Evolutionary conservation across 2,797 vertebrate species (phyloP).

Genomic region (Catharus ustulatus): DNA sequence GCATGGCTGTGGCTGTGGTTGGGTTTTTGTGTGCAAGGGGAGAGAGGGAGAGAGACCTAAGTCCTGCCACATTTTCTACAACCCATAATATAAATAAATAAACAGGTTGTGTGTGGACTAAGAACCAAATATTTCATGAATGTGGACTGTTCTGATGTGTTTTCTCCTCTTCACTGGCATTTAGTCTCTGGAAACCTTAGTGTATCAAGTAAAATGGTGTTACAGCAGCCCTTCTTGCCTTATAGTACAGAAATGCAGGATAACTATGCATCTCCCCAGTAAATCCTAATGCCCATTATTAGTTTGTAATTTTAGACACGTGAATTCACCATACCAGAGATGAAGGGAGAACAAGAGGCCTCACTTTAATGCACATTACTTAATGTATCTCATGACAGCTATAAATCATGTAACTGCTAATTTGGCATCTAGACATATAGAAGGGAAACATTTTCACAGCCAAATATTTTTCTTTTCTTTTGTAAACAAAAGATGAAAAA

Average conservation of each 20-base stretch:
- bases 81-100: not conserved
- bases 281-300: not conserved
- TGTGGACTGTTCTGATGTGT: not conserved
- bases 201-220: not conserved
- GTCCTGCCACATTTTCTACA: not conserved
- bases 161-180: not conserved
- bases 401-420: not conserved
- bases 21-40: not conserved
- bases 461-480: not conserved
- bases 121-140: not conserved
- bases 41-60: not conserved
- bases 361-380: not conserved
- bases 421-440: not conserved
- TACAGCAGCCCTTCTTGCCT: not conserved
- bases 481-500: not conserved
- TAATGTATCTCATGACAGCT: not conserved
- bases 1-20: not conserved
- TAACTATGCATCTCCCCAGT: not conserved
- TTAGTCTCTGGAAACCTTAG: not conserved
- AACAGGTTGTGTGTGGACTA: not conserved
- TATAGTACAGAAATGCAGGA: not conserved
- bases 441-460: not conserved
- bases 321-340: not conserved
- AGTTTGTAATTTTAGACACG: not conserved
- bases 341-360: not conserved